Percentiles rank a stretch among this genome's conserved stretches.
Conservation (phyloP, 1,140 invertebrate species). For the Heliothis virescens region DNA sequence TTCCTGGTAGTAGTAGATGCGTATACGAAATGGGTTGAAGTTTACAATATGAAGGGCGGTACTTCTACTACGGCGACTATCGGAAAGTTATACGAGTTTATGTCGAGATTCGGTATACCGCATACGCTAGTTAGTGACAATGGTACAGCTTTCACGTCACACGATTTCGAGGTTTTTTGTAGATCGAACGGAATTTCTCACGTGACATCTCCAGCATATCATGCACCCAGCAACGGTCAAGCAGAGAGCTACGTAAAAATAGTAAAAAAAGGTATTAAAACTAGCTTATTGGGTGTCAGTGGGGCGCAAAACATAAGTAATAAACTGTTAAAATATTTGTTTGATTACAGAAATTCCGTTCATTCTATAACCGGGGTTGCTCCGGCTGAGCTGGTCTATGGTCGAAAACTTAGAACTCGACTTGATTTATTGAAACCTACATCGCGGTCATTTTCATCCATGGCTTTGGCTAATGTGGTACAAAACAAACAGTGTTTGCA, state of each 20-base stretch:
- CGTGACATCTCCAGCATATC: conserved; percentile 54
- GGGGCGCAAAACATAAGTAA: no score
- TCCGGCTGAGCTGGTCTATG: not conserved
- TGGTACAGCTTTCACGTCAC: conserved; percentile 51
- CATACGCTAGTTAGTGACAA: conserved; percentile 54
- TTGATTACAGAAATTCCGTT: conserved; percentile 2
- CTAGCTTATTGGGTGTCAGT: not conserved
- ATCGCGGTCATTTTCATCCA: not conserved
- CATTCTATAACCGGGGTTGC: not conserved
- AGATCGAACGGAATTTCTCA: conserved; percentile 48
- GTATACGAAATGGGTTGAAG: conserved; percentile 57
- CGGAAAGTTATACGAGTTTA: conserved; percentile 53
- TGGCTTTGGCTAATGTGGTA: not conserved
- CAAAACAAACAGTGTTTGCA: not conserved
- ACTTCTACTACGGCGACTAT: conserved; percentile 37
- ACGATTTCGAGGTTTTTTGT: conserved; percentile 52
- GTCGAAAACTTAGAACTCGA: not conserved
- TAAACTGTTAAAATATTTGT: conserved; percentile 2
- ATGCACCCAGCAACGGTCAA: conserved; percentile 44
- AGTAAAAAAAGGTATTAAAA: conserved; percentile 7
- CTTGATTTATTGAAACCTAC: not conserved
- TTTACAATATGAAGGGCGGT: conserved; percentile 45
- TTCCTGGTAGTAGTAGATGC: conserved; percentile 58
- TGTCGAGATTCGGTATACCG: conserved; percentile 52
- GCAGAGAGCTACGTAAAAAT: conserved; percentile 54